Evolutionary conservation across 1,140 invertebrate species (phyloP), one percentile per base, ranked within the genome.

Genomic region (Amphibalanus amphitrite): DNA sequence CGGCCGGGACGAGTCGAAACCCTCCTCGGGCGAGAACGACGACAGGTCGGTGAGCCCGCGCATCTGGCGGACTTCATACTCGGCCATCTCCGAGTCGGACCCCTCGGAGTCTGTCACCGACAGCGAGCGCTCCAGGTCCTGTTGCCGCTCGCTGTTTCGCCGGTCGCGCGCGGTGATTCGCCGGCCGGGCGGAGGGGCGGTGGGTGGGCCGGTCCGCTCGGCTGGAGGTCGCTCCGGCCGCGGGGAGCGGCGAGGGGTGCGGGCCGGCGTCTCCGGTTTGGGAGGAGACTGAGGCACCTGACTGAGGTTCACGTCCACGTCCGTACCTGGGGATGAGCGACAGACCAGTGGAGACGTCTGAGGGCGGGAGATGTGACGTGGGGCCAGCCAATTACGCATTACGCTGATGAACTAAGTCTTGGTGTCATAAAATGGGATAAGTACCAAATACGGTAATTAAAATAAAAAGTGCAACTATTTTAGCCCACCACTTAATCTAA

Each of bases 291-390:
- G 29, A 77, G 75, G 33, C 76, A 77, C 64, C 73, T 74, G 72
- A 77, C 77, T 29, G 76, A 76, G 71, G 75, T 77, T 78, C 71
- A 29, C 73, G 75, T 68, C 59, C 69, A 72, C 74, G 69, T 69
- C 69, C 70, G 29, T 38, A 38, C 33, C 33, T 38, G 33, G 4
- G 4, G 33, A 38, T n/a, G n/a, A n/a, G n/a, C n/a, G n/a, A n/a
- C n/a, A n/a, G n/a, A n/a, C n/a, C n/a, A n/a, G n/a, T n/a, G n/a
- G n/a, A n/a, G n/a, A n/a, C n/a, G n/a, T n/a, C n/a, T n/a, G n/a
- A n/a, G n/a, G n/a, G n/a, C n/a, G n/a, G n/a, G n/a, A n/a, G n/a
- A n/a, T n/a, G n/a, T n/a, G n/a, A n/a, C n/a, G n/a, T n/a, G n/a
- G n/a, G n/a, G n/a, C n/a, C n/a, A n/a, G n/a, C n/a, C n/a, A n/a